Evolutionary conservation across 2,888 invertebrate genomes (phyloP), one percentile per base, ranked within the genome.

Genomic region (Eurytoma adleriae): DNA sequence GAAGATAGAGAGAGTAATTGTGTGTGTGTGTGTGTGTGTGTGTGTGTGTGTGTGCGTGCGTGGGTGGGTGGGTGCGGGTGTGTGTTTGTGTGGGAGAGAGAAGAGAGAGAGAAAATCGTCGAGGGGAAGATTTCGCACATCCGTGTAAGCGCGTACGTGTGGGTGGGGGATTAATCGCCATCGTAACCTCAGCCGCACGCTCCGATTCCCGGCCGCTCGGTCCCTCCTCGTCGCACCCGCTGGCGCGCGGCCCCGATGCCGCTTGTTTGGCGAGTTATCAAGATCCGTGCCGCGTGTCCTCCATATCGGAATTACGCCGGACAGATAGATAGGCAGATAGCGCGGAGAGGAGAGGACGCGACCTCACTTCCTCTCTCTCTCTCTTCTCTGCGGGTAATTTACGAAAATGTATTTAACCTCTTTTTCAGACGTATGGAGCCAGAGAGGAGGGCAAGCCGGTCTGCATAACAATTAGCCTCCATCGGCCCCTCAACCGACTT

Each of bases 221-320:
- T 75, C 78, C 24, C 72, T 20, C 57, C 40, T 24, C 50, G 70
- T 27, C 67, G n/a, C 56, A 30, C 68, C 68, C 74, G 54, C 61
- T 66, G 24, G 27, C 24, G 16, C 69, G 14, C n/a, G n/a, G 62
- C 40, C 40, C 40, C 40, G 40, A 40, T 40, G 40, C 40, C 4
- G 81, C 71, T 73, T 71, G 64, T 81, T 75, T 74, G 70, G 40
- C 76, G 73, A 79, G 66, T 82, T 79, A 77, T 75, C 76, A 66
- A 71, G 77, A 71, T 78, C 78, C 71, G n/a, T 68, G 67, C 68
- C 70, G 69, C 50, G 72, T 64, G 52, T 72, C 69, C 79, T 69
- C 81, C 68, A 68, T 69, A 76, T 76, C 75, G 75, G 68, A 76
- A 76, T 76, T 76, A 76, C 68, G 59, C 68, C 59, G 16, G 30